Conservation (phyloP, 2,113 vertebrate genomes). For the Nipponia nippon region DNA sequence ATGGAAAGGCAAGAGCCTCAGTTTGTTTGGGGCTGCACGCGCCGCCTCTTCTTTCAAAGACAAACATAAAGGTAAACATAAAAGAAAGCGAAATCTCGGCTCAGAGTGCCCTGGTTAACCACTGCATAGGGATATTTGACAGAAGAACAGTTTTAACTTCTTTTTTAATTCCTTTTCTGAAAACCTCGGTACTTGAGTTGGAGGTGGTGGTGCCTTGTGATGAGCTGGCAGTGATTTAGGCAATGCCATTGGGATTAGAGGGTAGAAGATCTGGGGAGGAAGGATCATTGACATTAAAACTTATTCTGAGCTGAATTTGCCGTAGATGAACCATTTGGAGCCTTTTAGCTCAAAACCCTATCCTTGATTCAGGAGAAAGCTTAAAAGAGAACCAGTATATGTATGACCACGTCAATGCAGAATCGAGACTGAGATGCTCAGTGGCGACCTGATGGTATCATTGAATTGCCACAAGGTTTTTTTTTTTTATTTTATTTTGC, state of each 20-base stretch:
- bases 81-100: neutral
- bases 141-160: neutral
- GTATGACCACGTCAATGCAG: neutral
- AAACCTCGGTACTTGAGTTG: neutral
- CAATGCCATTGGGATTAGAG: neutral
- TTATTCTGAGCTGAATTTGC: neutral
- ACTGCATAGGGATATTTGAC: neutral
- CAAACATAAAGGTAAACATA: neutral
- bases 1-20: neutral
- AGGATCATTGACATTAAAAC: neutral
- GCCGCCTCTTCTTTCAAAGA: neutral
- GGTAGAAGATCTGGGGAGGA: neutral
- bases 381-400: neutral
- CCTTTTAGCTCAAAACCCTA: neutral
- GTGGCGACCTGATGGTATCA: neutral
- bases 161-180: neutral
- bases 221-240: neutral
- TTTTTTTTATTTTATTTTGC: neutral
- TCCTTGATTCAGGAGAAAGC: neutral
- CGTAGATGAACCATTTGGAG: neutral
- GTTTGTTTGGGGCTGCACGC: neutral
- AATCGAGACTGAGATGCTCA: neutral
- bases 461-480: neutral
- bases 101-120: neutral
- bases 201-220: neutral